A percentile compares a stretch with the other conserved stretches of the same genome.
Conservation (phyloP, 2,113 vertebrate species). For the Corvus cornix region DNA sequence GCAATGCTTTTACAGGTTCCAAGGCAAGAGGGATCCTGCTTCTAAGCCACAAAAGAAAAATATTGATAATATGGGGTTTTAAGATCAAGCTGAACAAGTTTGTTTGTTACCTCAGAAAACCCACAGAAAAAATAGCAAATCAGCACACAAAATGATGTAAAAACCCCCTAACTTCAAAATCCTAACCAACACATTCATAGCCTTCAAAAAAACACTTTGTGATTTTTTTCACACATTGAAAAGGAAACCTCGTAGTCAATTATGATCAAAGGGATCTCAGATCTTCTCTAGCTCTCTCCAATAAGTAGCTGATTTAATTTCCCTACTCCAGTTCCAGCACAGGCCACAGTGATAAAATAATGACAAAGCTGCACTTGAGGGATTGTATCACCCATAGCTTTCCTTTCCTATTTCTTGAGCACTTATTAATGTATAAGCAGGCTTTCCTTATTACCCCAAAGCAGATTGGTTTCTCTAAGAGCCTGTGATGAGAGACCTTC, state of each 20-base stretch:
- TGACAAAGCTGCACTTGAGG: background rate
- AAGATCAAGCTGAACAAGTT: background rate
- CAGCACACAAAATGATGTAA: background rate
- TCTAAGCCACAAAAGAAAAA: background rate
- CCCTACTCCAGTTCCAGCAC: background rate
- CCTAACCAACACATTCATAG: accelerated
- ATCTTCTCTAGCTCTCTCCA: background rate
- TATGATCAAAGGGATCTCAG: background rate
- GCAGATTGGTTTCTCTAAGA: background rate
- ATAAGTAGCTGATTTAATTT: background rate
- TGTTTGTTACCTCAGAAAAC: background rate
- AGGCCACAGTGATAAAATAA: background rate
- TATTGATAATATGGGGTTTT: background rate
- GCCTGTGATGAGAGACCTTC: background rate
- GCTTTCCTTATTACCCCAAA: background rate
- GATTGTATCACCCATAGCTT: background rate
- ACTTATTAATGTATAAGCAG: background rate
- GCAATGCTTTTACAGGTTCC: background rate
- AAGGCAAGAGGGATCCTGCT: background rate
- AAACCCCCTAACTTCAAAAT: background rate
- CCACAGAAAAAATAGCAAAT: background rate
- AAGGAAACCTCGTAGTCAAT: background rate
- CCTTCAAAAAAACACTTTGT: background rate
- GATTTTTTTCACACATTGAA: background rate
- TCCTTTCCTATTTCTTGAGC: background rate